A percentile compares a stretch with the other conserved stretches of the same genome.
These are phyloP conservation scores for Aricia artaxerxes DNA, from an alignment of 2,888 invertebrate species.

Conservation along the genomic window DNA sequence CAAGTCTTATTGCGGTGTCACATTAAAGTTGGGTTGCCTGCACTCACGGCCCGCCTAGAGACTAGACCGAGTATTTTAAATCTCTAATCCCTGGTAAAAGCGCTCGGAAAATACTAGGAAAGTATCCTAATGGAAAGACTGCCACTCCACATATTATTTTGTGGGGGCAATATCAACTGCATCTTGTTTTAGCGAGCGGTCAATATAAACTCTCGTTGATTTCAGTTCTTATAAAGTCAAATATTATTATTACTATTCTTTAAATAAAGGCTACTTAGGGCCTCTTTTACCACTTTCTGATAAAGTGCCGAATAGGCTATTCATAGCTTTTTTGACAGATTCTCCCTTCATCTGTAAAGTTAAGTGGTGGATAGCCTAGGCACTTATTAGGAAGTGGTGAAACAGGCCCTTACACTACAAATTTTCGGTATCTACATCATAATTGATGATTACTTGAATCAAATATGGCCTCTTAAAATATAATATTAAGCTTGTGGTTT, in stretches of 20 bases:
- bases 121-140: constrained; percentile 2
- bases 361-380: too few relatives aligned
- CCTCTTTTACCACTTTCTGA: too few relatives aligned
- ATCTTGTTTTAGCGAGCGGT: neutral
- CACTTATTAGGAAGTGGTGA: too few relatives aligned
- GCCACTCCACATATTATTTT: neutral
- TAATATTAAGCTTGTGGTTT: too few relatives aligned
- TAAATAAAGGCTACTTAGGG: too few relatives aligned
- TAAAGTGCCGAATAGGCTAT: too few relatives aligned
- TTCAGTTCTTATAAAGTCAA: neutral
- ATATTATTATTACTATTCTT: neutral
- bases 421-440: too few relatives aligned
- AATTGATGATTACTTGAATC: too few relatives aligned
- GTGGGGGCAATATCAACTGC: neutral
- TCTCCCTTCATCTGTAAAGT: too few relatives aligned
- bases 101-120: constrained; percentile 6
- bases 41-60: neutral
- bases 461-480: too few relatives aligned
- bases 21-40: neutral
- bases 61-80: neutral
- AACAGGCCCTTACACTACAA: too few relatives aligned
- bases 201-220: neutral
- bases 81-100: constrained; percentile 1
- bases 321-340: too few relatives aligned
- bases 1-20: neutral